Evolutionary conservation across 2,888 invertebrate species (phyloP), one percentile per base, ranked within the genome.

Genomic region (Aphidius colemani): DNA sequence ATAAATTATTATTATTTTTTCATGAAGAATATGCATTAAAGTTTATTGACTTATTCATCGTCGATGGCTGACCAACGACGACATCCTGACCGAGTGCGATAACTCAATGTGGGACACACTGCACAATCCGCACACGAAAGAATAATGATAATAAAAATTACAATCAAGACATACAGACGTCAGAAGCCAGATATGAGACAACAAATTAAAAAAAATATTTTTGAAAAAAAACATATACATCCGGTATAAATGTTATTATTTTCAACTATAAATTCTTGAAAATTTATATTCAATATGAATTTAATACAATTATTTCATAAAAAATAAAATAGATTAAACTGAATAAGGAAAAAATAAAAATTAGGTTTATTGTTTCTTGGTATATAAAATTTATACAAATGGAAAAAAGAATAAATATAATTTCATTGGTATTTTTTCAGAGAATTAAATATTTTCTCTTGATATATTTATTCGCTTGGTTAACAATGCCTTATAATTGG

Each of bases 41-140:
- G 30, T 30, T 30, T 30, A 30, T 30, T 30, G 30, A 30, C 30
- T 30, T 30, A 5, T 30, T 30, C 30, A 30, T 30, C 46, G 57
- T 55, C 41, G 53, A 61, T 61, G 71, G 70, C 70, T 72, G 70
- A 67, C 67, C 65, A 60, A 53, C 65, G 67, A 71, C 72, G 67
- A 71, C 72, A 73, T 72, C 72, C 71, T 70, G 70, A 72, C 70
- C 71, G 71, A 72, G 64, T 69, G 64, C 68, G 70, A 71, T 72
- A 72, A 66, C 66, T 60, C 53, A 59, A 72, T 67, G 68, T 70
- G 63, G 69, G 68, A 53, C 69, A 30, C 30, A 69, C 46, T 49
- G 48, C 66, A 18, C 13, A 59, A 43, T 50, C 45, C 55, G 53
- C 53, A 45, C 53, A 61, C 48, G 40, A 39, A 51, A 58, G 9